These are phyloP conservation scores for Tanypteryx hageni DNA, from an alignment of 2,888 invertebrate species.

Conservation along the genomic window DNA sequence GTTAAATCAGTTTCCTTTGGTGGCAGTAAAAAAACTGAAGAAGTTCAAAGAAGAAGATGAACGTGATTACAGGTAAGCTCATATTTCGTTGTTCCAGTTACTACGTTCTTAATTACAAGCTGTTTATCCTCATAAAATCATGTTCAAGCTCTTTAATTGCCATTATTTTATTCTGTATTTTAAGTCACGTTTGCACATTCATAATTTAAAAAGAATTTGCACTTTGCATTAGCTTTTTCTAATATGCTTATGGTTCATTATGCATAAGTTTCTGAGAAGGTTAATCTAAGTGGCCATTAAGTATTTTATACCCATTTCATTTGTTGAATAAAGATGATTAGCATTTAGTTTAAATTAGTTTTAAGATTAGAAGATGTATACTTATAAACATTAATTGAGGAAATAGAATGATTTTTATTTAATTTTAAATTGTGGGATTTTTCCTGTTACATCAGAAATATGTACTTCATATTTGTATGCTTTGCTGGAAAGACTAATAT, in stretches of 20 bases:
- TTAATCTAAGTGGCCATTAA: too few relatives aligned
- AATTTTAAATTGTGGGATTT: neutral
- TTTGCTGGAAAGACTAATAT: conserved; percentile 43
- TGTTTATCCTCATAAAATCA: too few relatives aligned
- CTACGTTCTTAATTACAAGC: too few relatives aligned
- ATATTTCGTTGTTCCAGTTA: neutral
- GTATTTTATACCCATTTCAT: too few relatives aligned
- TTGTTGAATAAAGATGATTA: too few relatives aligned
- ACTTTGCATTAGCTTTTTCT: neutral
- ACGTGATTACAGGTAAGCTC: conserved; percentile 48
- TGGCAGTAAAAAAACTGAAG: conserved; percentile 66
- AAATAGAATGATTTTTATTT: neutral
- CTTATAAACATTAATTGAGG: neutral
- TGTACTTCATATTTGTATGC: neutral
- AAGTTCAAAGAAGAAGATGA: conserved; percentile 63
- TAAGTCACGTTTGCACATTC: too few relatives aligned
- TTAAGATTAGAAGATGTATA: neutral
- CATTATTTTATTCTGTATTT: too few relatives aligned
- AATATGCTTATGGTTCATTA: neutral
- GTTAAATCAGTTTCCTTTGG: conserved; percentile 63
- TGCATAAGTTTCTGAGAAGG: neutral
- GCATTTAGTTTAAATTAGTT: too few relatives aligned
- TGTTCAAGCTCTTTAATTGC: too few relatives aligned
- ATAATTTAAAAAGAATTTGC: too few relatives aligned
- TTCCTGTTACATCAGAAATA: neutral